Percentiles rank a stretch among this genome's conserved stretches.
Evolutionary conservation across 2,888 invertebrate species (phyloP).

Genomic region (Hermaeophaga mercurialis): DNA sequence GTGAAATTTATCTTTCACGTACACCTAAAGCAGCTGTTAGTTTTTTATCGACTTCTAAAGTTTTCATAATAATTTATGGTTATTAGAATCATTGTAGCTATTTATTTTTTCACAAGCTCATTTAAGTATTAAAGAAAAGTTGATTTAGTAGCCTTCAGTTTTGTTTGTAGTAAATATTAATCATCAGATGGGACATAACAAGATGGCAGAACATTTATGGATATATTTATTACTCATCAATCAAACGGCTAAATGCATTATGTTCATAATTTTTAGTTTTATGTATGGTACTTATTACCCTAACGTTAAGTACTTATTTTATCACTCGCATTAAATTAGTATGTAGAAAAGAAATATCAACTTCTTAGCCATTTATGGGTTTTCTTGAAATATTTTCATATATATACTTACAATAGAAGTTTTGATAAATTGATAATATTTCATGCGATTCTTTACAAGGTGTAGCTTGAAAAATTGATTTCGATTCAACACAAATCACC

Average conservation of each 20-base stretch:
- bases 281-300: conserved; percentile 15
- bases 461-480: too few relatives aligned
- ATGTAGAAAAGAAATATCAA: too few relatives aligned
- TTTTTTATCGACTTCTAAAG: too few relatives aligned
- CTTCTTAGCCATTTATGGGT: too few relatives aligned
- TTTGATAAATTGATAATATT: too few relatives aligned
- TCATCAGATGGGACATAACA: conserved; percentile 13
- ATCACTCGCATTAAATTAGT: too few relatives aligned
- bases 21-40: too few relatives aligned
- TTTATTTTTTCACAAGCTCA: background rate
- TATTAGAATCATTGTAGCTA: background rate
- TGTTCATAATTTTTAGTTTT: conserved; percentile 21
- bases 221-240: conserved; percentile 30
- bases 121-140: background rate
- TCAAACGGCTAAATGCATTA: conserved; percentile 21
- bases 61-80: conserved; percentile 2
- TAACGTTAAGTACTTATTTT: conserved; percentile 11
- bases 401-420: too few relatives aligned
- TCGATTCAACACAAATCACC: too few relatives aligned
- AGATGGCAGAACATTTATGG: conserved; percentile 26
- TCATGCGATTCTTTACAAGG: too few relatives aligned
- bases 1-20: too few relatives aligned
- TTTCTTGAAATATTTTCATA: too few relatives aligned
- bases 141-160: conserved; percentile 22
- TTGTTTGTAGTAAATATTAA: conserved; percentile 18